Evolutionary conservation across 2,888 invertebrate species (phyloP), one percentile per base, ranked within the genome.

Genomic region (Drosophila anceps): DNA sequence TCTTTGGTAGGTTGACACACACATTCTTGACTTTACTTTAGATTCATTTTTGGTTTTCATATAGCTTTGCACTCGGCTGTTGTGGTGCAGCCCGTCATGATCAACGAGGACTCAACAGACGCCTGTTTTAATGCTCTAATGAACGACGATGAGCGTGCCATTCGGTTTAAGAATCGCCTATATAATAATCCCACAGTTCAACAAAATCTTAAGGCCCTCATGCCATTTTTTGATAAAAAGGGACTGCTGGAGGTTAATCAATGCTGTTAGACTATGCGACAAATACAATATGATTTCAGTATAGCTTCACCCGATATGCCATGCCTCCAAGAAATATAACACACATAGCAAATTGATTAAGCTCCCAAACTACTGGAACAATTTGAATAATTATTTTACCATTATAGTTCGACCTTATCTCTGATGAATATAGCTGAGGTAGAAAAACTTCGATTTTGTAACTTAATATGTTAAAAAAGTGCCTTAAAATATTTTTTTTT

Each of bases 41-140:
- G 0, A 4, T 4, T 48, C n/a, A 46, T 12, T 18, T 13, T 39
- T 15, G 13, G 4, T 18, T 31, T 33, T 8, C 12, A 69, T 77
- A 5, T 9, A 93, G 93, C 91, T 8, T 66, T 93, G 37, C 90
- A 91, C 48, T 91, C 92, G 2, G 69, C 90, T 0, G 84, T 91
- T 61, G 82, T 93, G 6, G 75, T 92, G 4, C 92, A 92, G 54
- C 92, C 93, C 2, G 85, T 93, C 1, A 90, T 92, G 91, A 82
- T 92, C 10, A 92, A 82, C 66, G 88, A 91, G 58, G 81, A 92
- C 54, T 76, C 91, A 9, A 90, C 86, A 2, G 92, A 93, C 81
- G 93, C 93, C 29, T 91, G 91, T 57, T 92, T 92, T 33, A 84
- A 91, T 62, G 88, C 92, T 1, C 59, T 93, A 15, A 91, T 92